A percentile compares a stretch with the other conserved stretches of the same genome.
phyloP scores from a whole-genome alignment of 23 tunicate species.

The Trididemnum miniatum region DNA sequence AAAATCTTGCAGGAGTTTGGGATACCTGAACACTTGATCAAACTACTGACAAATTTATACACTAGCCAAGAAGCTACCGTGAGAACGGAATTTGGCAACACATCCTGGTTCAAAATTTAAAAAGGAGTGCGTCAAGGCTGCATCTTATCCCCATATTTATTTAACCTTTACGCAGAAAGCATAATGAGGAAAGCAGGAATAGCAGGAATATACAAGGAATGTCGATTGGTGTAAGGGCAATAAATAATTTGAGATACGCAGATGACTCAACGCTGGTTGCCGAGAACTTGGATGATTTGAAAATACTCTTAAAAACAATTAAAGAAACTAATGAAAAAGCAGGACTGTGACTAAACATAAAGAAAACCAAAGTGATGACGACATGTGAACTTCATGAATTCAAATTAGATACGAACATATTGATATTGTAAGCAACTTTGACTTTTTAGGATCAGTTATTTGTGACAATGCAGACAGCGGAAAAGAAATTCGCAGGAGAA shows the following conservation, averaged over 20 bases:
- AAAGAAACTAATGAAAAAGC: constrained; percentile 4
- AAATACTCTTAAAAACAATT: background rate
- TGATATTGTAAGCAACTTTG: background rate
- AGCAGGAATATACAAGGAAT: background rate
- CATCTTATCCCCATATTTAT: constrained; percentile 17
- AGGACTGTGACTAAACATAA: constrained; percentile 3
- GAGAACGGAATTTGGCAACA: too few species aligned
- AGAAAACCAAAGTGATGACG: constrained; percentile 29
- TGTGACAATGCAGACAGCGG: background rate
- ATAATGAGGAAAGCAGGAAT: constrained; percentile 11
- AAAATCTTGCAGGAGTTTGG: background rate
- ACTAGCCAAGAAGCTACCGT: background rate
- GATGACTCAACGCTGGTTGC: constrained; percentile 19
- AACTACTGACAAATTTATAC: background rate
- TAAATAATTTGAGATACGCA: constrained; percentile 23
- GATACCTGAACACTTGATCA: background rate
- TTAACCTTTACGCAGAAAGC: background rate
- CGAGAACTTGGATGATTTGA: background rate
- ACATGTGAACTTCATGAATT: background rate
- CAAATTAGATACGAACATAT: background rate
- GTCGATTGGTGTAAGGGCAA: background rate
- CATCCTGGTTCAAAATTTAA: background rate
- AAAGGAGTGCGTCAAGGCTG: constrained; percentile 7
- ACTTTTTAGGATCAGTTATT: background rate
- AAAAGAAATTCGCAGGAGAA: background rate